These are phyloP conservation scores for Orchesella cincta DNA, from an alignment of 1,140 invertebrate species.

Conservation along the genomic window DNA sequence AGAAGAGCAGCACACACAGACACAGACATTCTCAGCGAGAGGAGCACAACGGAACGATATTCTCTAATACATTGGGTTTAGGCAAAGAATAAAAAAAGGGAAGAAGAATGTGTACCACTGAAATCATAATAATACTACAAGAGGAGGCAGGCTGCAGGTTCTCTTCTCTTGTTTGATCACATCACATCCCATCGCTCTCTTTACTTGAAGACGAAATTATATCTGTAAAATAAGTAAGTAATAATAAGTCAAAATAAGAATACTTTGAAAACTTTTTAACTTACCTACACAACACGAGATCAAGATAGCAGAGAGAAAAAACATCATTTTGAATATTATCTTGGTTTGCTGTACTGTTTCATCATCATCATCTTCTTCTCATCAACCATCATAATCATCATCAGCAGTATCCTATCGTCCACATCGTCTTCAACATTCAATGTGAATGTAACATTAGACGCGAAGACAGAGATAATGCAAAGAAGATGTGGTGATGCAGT, in stretches of 20 bases:
- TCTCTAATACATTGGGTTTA: background rate
- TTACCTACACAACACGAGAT: background rate
- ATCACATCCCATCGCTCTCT: background rate
- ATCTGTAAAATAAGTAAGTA: background rate
- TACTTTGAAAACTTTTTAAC: background rate
- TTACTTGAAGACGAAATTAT: background rate
- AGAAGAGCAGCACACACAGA: background rate
- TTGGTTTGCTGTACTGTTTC: background rate
- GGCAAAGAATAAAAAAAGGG: background rate
- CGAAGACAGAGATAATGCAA: background rate
- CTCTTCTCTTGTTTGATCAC: background rate
- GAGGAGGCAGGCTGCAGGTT: conserved; percentile 9
- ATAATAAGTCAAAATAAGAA: background rate
- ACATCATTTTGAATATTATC: background rate
- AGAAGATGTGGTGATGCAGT: background rate
- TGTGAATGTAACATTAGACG: background rate
- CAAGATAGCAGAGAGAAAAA: background rate
- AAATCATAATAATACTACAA: background rate
- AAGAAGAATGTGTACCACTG: background rate
- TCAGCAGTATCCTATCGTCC: background rate
- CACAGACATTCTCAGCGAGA: no score
- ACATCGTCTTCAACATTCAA: background rate
- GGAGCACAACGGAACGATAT: background rate
- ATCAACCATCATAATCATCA: background rate
- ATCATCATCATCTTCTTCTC: background rate